phyloP scores from a whole-genome alignment of 1,140 invertebrate genomes.

The Heterodera schachtii region DNA sequence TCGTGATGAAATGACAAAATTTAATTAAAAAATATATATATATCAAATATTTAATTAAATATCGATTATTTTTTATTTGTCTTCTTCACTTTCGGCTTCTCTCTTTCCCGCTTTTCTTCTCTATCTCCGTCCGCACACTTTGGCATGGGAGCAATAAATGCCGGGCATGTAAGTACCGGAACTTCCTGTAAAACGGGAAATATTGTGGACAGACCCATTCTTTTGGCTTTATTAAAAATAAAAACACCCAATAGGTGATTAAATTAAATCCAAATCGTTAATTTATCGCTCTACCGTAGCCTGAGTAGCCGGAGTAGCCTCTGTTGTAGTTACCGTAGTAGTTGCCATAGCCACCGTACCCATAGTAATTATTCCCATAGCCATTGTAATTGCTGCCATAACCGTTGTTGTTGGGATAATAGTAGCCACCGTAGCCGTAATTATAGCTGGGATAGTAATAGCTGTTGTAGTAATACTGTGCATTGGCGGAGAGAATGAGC shows the following conservation, averaged over 20 bases:
- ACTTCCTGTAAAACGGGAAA: conserved; percentile 5
- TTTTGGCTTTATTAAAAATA: not conserved
- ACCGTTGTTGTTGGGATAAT: conserved; percentile 12
- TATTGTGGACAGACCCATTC: not conserved
- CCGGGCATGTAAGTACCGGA: conserved; percentile 16
- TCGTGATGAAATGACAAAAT: not conserved
- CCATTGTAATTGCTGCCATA: conserved; percentile 14
- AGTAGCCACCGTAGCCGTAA: not conserved
- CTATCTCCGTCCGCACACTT: conserved; percentile 23
- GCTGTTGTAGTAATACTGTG: not conserved
- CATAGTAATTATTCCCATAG: not conserved
- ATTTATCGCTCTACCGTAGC: too few species aligned
- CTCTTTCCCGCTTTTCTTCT: not conserved
- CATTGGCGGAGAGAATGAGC: not conserved
- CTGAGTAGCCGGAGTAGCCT: not conserved
- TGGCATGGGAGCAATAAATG: conserved; percentile 23
- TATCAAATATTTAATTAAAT: not conserved
- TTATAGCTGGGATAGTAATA: conserved; percentile 12
- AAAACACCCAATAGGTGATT: too few species aligned
- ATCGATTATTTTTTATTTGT: not conserved
- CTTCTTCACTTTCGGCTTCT: not conserved
- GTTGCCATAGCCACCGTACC: not conserved
- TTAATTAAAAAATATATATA: not conserved
- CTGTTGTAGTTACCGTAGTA: conserved; percentile 5
- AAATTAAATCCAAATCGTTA: too few species aligned